phyloP scores from a whole-genome alignment of 2,888 invertebrate genomes.

The Limnephilus marmoratus region DNA sequence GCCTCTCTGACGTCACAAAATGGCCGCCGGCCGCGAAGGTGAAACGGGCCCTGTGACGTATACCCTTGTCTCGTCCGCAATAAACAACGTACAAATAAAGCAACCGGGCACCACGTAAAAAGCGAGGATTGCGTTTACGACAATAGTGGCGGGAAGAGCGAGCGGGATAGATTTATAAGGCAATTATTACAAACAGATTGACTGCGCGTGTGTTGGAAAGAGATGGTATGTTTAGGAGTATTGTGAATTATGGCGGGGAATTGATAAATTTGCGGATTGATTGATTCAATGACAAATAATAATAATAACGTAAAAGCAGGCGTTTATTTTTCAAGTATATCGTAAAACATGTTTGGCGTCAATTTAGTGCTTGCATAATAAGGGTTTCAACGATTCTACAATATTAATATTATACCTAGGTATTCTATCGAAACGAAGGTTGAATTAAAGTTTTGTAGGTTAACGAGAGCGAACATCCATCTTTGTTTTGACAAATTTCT shows the following conservation, averaged over 20 bases:
- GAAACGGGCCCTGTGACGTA: conserved; percentile 60
- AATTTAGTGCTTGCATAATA: background rate
- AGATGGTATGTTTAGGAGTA: background rate
- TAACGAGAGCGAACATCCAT: background rate
- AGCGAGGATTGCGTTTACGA: conserved; percentile 45
- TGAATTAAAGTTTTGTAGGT: background rate
- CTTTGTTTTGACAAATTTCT: background rate
- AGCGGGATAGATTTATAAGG: conserved; percentile 13
- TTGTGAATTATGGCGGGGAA: conserved; percentile 43
- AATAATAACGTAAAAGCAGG: background rate
- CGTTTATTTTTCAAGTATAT: conserved; percentile 7
- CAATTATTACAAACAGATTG: conserved; percentile 10
- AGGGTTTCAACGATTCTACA: background rate
- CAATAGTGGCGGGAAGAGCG: conserved; percentile 52
- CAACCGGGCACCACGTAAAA: conserved; percentile 28
- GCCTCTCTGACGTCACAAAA: conserved; percentile 62
- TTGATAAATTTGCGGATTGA: conserved; percentile 47
- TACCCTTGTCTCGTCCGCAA: conserved; percentile 51
- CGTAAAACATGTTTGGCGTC: conserved; percentile 20
- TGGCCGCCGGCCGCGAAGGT: conserved; percentile 51
- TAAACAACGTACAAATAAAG: background rate
- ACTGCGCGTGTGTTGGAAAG: conserved; percentile 4
- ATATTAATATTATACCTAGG: too few relatives aligned
- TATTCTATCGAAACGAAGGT: background rate
- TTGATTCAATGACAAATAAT: conserved; percentile 44